Conservation (phyloP, 2,113 vertebrate genomes). For the Aldabrachelys gigantea region DNA sequence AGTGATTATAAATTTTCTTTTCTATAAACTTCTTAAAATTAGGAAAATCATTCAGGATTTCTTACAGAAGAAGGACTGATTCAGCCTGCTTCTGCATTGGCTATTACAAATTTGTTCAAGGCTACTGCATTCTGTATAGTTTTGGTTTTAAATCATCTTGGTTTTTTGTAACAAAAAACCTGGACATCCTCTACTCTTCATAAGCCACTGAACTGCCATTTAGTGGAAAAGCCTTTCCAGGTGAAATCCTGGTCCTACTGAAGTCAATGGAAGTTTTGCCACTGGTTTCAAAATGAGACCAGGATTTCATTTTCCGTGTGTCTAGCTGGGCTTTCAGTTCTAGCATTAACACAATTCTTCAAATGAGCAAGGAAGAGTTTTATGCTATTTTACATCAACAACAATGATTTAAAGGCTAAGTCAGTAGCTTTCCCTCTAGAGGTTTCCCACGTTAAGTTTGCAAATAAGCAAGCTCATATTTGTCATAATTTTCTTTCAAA, state of each 20-base stretch:
- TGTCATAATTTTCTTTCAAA: background rate
- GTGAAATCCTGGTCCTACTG: background rate
- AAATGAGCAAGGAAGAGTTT: background rate
- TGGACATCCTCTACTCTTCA: background rate
- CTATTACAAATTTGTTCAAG: background rate
- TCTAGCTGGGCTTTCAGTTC: background rate
- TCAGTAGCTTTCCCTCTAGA: background rate
- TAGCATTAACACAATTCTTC: background rate
- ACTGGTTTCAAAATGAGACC: background rate
- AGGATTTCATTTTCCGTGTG: background rate
- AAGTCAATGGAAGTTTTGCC: background rate
- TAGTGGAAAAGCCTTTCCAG: background rate
- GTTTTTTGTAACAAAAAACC: background rate
- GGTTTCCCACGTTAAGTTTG: background rate
- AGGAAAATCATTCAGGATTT: background rate
- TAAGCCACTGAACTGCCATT: background rate
- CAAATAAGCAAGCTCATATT: background rate
- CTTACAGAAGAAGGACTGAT: background rate
- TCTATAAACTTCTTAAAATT: background rate
- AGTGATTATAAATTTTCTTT: background rate
- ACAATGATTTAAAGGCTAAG: background rate
- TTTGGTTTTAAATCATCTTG: background rate
- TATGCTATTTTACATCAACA: background rate
- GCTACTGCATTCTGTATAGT: background rate
- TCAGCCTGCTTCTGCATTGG: background rate